Evolutionary conservation across 2,888 invertebrate genomes (phyloP).

Genomic region (Euphydryas editha): DNA sequence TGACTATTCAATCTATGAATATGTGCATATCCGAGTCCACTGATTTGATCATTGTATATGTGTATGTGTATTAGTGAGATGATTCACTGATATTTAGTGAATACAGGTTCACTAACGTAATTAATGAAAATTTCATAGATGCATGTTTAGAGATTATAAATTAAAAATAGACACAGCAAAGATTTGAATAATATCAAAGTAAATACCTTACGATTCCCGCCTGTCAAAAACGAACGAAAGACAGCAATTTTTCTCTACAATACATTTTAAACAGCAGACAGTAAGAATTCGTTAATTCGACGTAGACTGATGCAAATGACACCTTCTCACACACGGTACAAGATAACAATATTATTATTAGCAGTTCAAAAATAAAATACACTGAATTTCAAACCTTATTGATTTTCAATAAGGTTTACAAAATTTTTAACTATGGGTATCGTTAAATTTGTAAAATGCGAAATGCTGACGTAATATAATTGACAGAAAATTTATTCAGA

Average conservation of each 20-base stretch:
- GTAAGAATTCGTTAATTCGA: slow-evolving; percentile 71
- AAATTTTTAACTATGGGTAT: slow-evolving; percentile 4
- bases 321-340: slow-evolving; percentile 58
- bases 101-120: no score
- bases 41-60: no score
- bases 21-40: no score
- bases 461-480: slow-evolving; percentile 68
- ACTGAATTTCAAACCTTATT: slow-evolving; percentile 28
- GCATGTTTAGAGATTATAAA: no score
- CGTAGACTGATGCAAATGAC: slow-evolving; percentile 79
- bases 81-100: no score
- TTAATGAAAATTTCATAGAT: no score
- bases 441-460: slow-evolving; percentile 29
- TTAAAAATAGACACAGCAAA: neutral
- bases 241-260: slow-evolving; percentile 7
- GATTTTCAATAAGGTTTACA: slow-evolving; percentile 20
- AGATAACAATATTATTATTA: slow-evolving; percentile 38
- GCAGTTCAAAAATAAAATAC: neutral
- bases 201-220: neutral
- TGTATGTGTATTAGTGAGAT: no score
- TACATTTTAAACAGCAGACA: slow-evolving; percentile 44
- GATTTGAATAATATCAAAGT: neutral
- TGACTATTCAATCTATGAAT: no score
- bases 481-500: slow-evolving; percentile 71
- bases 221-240: neutral